Percentiles rank a stretch among this genome's conserved stretches.
These are phyloP conservation scores for Drosophila sulfurigaster DNA, from an alignment of 1,140 invertebrate genomes.

Conservation along the genomic window DNA sequence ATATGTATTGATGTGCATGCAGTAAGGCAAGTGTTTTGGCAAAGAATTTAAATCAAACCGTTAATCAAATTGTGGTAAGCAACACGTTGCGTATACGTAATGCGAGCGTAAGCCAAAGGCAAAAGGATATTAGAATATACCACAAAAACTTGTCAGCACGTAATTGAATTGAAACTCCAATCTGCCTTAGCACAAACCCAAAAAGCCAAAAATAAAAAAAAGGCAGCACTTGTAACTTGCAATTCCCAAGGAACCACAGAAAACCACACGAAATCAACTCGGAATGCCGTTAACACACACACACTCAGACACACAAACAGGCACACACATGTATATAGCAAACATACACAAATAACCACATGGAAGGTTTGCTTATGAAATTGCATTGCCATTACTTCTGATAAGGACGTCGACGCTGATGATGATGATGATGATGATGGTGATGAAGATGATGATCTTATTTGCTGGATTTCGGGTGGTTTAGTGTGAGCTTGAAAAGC, in stretches of 20 bases:
- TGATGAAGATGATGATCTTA: slow-evolving; percentile 45
- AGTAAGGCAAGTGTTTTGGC: not conserved
- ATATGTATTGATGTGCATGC: not conserved
- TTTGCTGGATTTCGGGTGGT: not conserved
- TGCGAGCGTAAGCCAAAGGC: not conserved
- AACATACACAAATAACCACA: slow-evolving; percentile 25
- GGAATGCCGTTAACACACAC: slow-evolving; percentile 13
- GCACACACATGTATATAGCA: slow-evolving; percentile 1
- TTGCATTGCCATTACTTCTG: slow-evolving; percentile 43
- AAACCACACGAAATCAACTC: slow-evolving; percentile 33
- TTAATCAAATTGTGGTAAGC: slow-evolving; percentile 63
- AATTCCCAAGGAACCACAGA: slow-evolving; percentile 24
- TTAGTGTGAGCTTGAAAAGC: not conserved
- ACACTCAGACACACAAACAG: slow-evolving; percentile 15
- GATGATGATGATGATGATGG: slow-evolving; percentile 39
- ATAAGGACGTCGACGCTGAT: slow-evolving; percentile 30
- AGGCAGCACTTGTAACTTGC: slow-evolving; percentile 36
- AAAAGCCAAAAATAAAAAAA: slow-evolving; percentile 22
- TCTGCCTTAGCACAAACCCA: not conserved
- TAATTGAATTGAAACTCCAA: slow-evolving; percentile 68
- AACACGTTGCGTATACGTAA: slow-evolving; percentile 47
- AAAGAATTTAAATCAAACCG: slow-evolving; percentile 35
- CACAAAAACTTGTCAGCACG: slow-evolving; percentile 43
- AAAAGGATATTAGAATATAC: slow-evolving; percentile 45
- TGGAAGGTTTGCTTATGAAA: slow-evolving; percentile 42